Evolutionary conservation across 2,888 invertebrate species (phyloP).

Genomic region (Graphium colonna): DNA sequence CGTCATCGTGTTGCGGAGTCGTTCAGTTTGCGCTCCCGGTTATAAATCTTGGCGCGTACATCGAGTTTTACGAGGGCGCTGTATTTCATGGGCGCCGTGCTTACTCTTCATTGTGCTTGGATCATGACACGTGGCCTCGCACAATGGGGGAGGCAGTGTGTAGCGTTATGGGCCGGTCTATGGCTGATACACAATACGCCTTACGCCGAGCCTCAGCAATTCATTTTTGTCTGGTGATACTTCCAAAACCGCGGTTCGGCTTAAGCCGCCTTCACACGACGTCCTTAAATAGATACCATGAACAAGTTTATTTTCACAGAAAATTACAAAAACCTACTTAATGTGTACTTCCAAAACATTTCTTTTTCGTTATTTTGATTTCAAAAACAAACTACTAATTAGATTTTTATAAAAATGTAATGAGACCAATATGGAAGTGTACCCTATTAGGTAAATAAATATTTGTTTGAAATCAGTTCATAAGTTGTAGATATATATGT

Average conservation of each 20-base stretch:
- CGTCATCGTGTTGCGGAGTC: no score
- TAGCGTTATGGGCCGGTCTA: slow-evolving; percentile 20
- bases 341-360: no score
- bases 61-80: slow-evolving; percentile 63
- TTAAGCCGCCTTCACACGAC: background rate
- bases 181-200: slow-evolving; percentile 7
- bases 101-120: slow-evolving; percentile 68
- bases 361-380: no score
- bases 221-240: background rate
- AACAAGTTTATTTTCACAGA: no score
- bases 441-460: no score
- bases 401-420: no score
- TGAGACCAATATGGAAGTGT: no score
- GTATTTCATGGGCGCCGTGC: slow-evolving; percentile 71
- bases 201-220: background rate
- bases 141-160: background rate
- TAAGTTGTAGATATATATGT: no score
- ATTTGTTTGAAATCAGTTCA: no score
- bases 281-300: background rate
- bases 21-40: no score
- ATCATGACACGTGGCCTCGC: slow-evolving; percentile 67
- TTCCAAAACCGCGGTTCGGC: background rate
- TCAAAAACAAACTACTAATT: no score
- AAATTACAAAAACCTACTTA: no score
- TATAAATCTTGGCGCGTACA: slow-evolving; percentile 34